Evolutionary conservation across 2,888 invertebrate species (phyloP), one percentile per base, ranked within the genome.

Genomic region (Encarsia formosa): DNA sequence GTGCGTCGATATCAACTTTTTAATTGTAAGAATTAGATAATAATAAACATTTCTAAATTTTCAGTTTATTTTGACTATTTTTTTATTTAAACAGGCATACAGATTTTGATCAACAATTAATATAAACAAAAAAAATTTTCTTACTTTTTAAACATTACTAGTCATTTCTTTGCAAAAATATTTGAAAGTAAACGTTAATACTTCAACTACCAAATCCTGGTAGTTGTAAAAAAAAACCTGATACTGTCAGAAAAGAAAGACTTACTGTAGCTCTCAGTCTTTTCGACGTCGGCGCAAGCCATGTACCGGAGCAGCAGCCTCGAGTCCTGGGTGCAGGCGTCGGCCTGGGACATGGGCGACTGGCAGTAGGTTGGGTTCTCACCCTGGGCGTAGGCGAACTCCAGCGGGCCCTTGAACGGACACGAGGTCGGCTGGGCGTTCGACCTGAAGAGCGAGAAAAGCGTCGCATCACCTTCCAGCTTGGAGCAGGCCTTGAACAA

Each of bases 321-420:
- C 2, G 88, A 87, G 65, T 88, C 86, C 63, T 91, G 88, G 0
- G 90, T 91, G 75, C 91, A 92, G 45, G 87, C 84, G 72, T 90
- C 89, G 0, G 88, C 87, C 38, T 85, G 81, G 11, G 90, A 90
- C 15, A 82, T 81, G 0, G 91, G 91, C 64, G 83, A 82, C 34
- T 74, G 76, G 74, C 91, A 91, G 64, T 86, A 86, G 50, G 61
- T 61, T 1, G 81, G 78, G 2, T 86, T 87, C 0, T 82, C 79
- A 3, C 88, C 88, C 24, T 83, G 79, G 68, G 81, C 87, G 74
- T 91, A 91, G 2, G 85, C 84, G 75, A 91, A 91, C 13, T 85
- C 86, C 74, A 88, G 86, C 0, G 91, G 89, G 23, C 86, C 84
- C 61, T 82, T 82, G 76, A 92, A 90, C 2, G 91, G 91, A 67